Conservation (phyloP, 2,113 vertebrate genomes). For the Cricetomys ansorgei region DNA sequence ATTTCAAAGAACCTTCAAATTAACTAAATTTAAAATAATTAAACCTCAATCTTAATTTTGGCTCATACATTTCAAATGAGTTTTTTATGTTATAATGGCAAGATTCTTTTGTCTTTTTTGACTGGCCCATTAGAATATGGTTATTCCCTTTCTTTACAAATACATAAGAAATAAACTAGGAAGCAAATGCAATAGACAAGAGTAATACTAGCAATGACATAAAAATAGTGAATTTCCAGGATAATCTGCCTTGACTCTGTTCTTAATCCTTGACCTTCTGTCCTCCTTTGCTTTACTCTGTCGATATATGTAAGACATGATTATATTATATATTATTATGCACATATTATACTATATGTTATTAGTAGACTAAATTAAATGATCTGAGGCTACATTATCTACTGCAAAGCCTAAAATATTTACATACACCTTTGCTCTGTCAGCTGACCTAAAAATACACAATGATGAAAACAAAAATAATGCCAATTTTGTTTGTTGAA, state of each 20-base stretch:
- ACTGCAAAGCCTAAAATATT: conserved; percentile 9
- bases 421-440: neutral
- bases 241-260: neutral
- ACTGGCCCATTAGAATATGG: neutral
- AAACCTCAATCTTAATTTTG: conserved; percentile 28
- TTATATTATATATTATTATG: neutral
- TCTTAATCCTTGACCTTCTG: neutral
- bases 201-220: neutral
- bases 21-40: conserved; percentile 48
- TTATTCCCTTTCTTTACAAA: neutral
- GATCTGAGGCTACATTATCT: neutral
- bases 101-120: neutral
- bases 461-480: conserved; percentile 30
- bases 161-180: neutral
- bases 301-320: neutral
- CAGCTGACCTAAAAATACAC: neutral
- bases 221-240: neutral
- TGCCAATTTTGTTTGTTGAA: neutral
- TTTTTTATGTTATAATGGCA: neutral
- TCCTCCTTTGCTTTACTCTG: neutral
- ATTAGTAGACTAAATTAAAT: neutral
- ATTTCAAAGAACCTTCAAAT: conserved; percentile 52
- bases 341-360: neutral
- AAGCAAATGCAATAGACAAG: neutral
- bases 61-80: conserved; percentile 27